Base-by-base conservation (phyloP, 2,888 invertebrate genomes). In the Bombylius discolor region DNA sequence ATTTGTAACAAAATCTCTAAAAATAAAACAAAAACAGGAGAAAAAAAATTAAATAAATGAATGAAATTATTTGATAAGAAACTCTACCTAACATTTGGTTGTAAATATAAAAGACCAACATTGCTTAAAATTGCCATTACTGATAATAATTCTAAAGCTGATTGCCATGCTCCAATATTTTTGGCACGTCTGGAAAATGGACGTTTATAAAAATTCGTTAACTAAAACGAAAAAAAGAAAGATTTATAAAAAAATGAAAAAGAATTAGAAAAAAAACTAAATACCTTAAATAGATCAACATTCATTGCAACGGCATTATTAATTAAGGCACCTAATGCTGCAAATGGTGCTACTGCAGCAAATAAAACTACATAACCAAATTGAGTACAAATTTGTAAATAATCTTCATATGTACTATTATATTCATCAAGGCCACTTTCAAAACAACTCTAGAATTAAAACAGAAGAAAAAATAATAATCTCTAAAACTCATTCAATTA, bases 311-410 rank as follows among this genome's bases (percentile, higher is more conserved):
- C 74, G n/a, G 86, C 66, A 69, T 87, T 88, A 72, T 87, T 87
- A 52, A 84, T 66, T 4, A 87, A 75, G 0, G 87, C 87, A 77
- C 84, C 86, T 59, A 87, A 77, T 0, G 86, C 84, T 0, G 87
- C 87, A 62, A 85, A 76, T 0, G 88, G 87, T 64, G 85, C 87
- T 8, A 85, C 85, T 1, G 87, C 83, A 5, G 87, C 85, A 70
- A 88, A 88, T 23, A 88, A 74, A 60, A 85, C 84, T 5, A 87
- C 86, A 70, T 85, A 87, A 50, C 88, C 87, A 66, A 87, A 87
- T 72, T 88, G 88, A 52, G 87, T 81, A 70, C 84, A 87, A 71
- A 88, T 78, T 72, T 87, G 87, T 62, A 87, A 72, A 68, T 87
- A 87, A 67, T 88, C 88, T 68, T 87, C 85, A 67, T 84, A 83